Percentiles rank a stretch among this genome's conserved stretches.
Evolutionary conservation across 30 jellyfish, hydroid and myxozoan genomes (phyloP).

Genomic region (Haliclystus octoradiatus): DNA sequence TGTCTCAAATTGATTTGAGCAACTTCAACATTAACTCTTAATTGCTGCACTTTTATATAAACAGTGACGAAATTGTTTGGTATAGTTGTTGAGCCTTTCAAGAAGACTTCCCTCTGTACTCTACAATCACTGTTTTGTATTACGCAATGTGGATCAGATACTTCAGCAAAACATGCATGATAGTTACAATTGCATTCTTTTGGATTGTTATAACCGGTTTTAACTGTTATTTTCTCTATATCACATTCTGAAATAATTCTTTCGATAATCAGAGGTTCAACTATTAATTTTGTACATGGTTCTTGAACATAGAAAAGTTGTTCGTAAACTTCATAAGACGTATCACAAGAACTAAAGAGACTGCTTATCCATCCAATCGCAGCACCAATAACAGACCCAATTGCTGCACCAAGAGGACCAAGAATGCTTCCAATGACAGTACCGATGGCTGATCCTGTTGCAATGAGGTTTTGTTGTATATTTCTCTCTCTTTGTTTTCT

Average conservation of each 20-base stretch:
- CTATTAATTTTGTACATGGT: not conserved
- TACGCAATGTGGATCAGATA: slow-evolving; percentile 20
- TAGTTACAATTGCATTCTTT: slow-evolving; percentile 18
- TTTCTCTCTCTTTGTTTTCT: slow-evolving; percentile 9
- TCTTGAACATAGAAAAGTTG: not conserved
- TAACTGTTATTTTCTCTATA: not conserved
- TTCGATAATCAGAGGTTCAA: not conserved
- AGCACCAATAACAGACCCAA: slow-evolving; percentile 15
- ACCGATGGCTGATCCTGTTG: slow-evolving; percentile 35
- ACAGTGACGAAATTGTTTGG: slow-evolving; percentile 18
- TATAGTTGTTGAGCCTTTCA: slow-evolving; percentile 6
- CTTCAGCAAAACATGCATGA: slow-evolving; percentile 14
- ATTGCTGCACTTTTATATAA: slow-evolving; percentile 17
- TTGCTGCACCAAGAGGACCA: slow-evolving; percentile 11
- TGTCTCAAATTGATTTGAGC: not conserved
- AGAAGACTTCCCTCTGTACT: slow-evolving; percentile 3
- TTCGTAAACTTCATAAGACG: slow-evolving; percentile 22
- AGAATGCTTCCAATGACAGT: slow-evolving; percentile 8
- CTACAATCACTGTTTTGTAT: slow-evolving; percentile 4
- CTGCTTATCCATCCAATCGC: slow-evolving; percentile 19
- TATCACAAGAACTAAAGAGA: slow-evolving; percentile 32
- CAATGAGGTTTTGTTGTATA: slow-evolving; percentile 9
- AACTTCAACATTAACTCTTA: not conserved
- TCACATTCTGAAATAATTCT: not conserved
- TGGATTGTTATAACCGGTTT: slow-evolving; percentile 19